Conservation (phyloP, 2,888 invertebrate genomes). For the Drosophila conformis region DNA sequence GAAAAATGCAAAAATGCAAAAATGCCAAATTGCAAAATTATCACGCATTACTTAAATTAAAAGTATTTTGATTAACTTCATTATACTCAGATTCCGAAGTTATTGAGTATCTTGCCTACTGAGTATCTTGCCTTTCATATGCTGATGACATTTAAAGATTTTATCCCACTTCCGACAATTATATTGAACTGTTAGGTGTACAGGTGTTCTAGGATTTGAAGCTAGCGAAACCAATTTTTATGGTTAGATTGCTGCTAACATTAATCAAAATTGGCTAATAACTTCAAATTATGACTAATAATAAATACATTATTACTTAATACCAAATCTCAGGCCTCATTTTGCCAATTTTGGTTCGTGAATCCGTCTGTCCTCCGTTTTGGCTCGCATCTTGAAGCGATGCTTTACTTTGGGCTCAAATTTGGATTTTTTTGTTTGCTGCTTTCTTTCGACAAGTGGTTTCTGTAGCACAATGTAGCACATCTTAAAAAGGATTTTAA, state of each 20-base stretch:
- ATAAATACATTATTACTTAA: neutral
- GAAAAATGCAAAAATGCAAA: constrained; percentile 53
- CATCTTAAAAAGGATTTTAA: neutral
- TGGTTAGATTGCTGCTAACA: neutral
- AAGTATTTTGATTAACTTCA: neutral
- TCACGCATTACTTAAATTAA: constrained; percentile 30
- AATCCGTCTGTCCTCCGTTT: neutral
- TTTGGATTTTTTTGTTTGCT: neutral
- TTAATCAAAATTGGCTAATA: neutral
- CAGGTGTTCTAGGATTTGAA: neutral
- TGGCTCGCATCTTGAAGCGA: neutral
- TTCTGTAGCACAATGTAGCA: neutral
- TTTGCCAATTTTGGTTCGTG: neutral
- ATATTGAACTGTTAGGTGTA: neutral
- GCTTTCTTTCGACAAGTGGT: neutral
- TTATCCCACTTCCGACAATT: neutral
- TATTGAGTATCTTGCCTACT: neutral
- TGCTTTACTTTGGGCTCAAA: neutral
- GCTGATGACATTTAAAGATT: too few relatives aligned
- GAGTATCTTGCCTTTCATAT: neutral
- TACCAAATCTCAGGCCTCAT: neutral
- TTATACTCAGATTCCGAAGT: neutral
- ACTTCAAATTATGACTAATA: neutral
- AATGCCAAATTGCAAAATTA: constrained; percentile 58
- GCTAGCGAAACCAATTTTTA: neutral